Percentiles rank a stretch among this genome's conserved stretches.
phyloP scores from a whole-genome alignment of 2,113 vertebrate genomes.

The Ranitomeya imitator region DNA sequence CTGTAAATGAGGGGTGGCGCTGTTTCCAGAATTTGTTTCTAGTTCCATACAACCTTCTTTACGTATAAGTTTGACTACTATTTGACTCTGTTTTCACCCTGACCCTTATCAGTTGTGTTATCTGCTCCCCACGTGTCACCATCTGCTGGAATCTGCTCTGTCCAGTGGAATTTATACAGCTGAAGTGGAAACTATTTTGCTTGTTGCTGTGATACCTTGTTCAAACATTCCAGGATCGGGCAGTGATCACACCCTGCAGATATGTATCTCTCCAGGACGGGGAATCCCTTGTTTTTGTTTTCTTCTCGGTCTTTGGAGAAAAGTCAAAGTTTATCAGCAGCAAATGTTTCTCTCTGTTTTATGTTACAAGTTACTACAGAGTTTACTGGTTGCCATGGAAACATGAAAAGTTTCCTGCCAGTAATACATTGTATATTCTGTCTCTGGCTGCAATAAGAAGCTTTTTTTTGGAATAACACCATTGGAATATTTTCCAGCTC shows the following conservation, averaged over 20 bases:
- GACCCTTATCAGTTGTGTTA: conserved; percentile 20
- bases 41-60: background rate
- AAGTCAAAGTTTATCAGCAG: conserved; percentile 75
- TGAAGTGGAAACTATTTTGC: conserved; percentile 51
- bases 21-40: background rate
- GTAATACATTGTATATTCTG: conserved; percentile 25
- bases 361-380: background rate
- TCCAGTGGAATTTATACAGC: conserved; percentile 22
- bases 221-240: conserved; percentile 3
- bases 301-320: conserved; percentile 68
- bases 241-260: conserved; percentile 68
- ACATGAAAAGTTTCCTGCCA: conserved; percentile 10
- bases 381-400: background rate
- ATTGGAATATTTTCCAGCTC: background rate
- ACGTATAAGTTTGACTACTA: background rate
- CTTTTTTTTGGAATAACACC: background rate
- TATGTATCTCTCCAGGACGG: conserved; percentile 71
- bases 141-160: conserved; percentile 30
- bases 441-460: background rate
- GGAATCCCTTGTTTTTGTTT: conserved; percentile 69
- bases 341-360: conserved; percentile 13
- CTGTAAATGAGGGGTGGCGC: background rate
- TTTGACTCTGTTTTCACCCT: background rate
- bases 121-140: conserved; percentile 9
- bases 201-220: conserved; percentile 46